These are phyloP conservation scores for Agrotis clavis DNA, from an alignment of 2,888 invertebrate species.

Conservation along the genomic window DNA sequence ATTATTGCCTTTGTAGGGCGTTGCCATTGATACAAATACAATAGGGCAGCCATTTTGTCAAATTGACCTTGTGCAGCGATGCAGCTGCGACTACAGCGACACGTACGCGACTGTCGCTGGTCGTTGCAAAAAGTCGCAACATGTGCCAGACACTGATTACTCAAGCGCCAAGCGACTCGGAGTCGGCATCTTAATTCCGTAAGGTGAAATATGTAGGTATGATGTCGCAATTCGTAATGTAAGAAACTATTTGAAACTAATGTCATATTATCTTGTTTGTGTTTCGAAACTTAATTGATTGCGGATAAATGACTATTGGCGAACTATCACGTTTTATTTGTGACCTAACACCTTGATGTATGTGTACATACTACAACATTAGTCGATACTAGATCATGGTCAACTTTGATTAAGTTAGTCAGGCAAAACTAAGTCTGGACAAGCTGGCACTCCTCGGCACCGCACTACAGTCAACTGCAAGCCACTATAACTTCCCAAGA, in stretches of 20 bases:
- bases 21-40: conserved; percentile 55
- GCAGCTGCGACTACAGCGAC: conserved; percentile 46
- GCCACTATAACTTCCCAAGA: conserved; percentile 29
- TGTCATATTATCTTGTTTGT: conserved; percentile 36
- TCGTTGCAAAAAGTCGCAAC: conserved; percentile 47
- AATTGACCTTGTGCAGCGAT: conserved; percentile 59
- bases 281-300: conserved; percentile 33
- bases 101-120: conserved; percentile 39
- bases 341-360: conserved; percentile 21
- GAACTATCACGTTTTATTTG: conserved; percentile 34
- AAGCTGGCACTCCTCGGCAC: conserved; percentile 36
- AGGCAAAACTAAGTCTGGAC: conserved; percentile 15
- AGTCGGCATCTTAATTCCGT: conserved; percentile 30
- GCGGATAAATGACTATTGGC: conserved; percentile 16
- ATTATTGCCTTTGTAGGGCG: conserved; percentile 50
- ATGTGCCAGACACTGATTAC: conserved; percentile 46
- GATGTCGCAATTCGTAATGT: conserved; percentile 29
- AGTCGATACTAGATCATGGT: background rate
- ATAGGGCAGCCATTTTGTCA: conserved; percentile 58
- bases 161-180: conserved; percentile 21
- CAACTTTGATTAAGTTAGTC: conserved; percentile 1
- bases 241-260: conserved; percentile 35
- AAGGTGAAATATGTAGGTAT: conserved; percentile 24
- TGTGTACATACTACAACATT: background rate
- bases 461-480: conserved; percentile 41